These are phyloP conservation scores for Lineus longissimus DNA, from an alignment of 1,140 invertebrate species.

Conservation along the genomic window DNA sequence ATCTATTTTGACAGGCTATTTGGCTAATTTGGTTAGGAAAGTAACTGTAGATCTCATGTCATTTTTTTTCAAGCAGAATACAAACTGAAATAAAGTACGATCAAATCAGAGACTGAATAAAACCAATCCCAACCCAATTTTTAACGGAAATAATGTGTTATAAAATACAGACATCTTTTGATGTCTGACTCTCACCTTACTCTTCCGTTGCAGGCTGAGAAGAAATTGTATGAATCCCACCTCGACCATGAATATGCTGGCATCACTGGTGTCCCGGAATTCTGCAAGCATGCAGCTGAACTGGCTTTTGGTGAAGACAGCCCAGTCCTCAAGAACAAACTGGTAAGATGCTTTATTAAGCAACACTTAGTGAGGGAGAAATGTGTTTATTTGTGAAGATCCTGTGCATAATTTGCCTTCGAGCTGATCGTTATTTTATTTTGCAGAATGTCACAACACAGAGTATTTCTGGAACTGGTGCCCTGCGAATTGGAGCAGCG, in stretches of 20 bases:
- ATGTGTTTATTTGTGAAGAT: not conserved
- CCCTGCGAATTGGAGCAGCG: conserved; percentile 84
- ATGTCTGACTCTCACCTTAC: no score
- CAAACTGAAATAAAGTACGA: no score
- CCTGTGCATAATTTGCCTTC: conserved; percentile 1
- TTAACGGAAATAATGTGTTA: no score
- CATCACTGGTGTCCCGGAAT: conserved; percentile 73
- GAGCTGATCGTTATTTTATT: conserved; percentile 18
- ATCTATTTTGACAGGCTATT: conserved; percentile 2
- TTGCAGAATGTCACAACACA: conserved; percentile 74
- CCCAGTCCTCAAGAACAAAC: conserved; percentile 67
- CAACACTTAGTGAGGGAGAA: not conserved
- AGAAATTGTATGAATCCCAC: conserved; percentile 64
- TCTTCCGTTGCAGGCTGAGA: conserved; percentile 68
- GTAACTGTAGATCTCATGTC: no score
- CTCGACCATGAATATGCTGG: conserved; percentile 96
- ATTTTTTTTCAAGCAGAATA: no score
- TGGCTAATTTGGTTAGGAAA: no score
- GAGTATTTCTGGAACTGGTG: conserved; percentile 94
- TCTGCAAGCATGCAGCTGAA: conserved; percentile 66
- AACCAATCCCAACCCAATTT: no score
- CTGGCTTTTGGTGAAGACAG: conserved; percentile 87
- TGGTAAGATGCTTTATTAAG: conserved; percentile 62
- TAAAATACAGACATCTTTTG: no score
- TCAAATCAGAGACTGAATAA: no score